These are phyloP conservation scores for Lampris incognitus DNA, from an alignment of 2,113 vertebrate species.

Conservation along the genomic window DNA sequence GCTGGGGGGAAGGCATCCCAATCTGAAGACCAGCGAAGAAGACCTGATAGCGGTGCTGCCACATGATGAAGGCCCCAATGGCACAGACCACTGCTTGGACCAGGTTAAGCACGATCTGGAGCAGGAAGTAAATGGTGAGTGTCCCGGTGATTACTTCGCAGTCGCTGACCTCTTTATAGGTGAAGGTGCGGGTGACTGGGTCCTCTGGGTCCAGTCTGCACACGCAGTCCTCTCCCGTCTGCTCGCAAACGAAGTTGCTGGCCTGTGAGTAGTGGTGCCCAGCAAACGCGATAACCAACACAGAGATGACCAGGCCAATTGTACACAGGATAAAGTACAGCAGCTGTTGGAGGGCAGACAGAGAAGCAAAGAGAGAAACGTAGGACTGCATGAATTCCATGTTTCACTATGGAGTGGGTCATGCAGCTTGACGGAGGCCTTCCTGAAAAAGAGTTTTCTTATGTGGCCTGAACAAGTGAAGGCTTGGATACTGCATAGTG, in stretches of 20 bases:
- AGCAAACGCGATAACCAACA: conserved; percentile 89
- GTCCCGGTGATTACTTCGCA: conserved; percentile 83
- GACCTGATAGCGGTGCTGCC: conserved; percentile 97
- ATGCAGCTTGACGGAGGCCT: background rate
- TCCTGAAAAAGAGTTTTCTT: too few relatives aligned
- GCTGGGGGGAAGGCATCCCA: conserved; percentile 68
- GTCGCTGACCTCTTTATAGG: conserved; percentile 83
- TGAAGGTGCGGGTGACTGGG: conserved; percentile 89
- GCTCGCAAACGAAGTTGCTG: conserved; percentile 80
- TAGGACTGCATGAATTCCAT: background rate
- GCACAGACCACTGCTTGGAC: conserved; percentile 87
- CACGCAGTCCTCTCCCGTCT: conserved; percentile 72
- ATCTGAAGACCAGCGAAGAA: conserved; percentile 89
- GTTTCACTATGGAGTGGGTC: background rate
- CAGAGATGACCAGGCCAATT: conserved; percentile 85
- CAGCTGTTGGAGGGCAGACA: conserved; percentile 79
- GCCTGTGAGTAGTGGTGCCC: conserved; percentile 87
- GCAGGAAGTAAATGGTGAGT: conserved; percentile 87
- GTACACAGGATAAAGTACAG: conserved; percentile 91
- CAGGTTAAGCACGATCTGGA: conserved; percentile 92
- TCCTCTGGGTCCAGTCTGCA: conserved; percentile 87
- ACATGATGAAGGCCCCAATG: conserved; percentile 90
- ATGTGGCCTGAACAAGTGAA: too few relatives aligned
- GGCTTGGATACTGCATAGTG: too few relatives aligned
- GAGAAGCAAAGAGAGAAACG: conserved; percentile 2